Conservation (phyloP, 2,888 invertebrate species). For the Drosophila lutescens region DNA sequence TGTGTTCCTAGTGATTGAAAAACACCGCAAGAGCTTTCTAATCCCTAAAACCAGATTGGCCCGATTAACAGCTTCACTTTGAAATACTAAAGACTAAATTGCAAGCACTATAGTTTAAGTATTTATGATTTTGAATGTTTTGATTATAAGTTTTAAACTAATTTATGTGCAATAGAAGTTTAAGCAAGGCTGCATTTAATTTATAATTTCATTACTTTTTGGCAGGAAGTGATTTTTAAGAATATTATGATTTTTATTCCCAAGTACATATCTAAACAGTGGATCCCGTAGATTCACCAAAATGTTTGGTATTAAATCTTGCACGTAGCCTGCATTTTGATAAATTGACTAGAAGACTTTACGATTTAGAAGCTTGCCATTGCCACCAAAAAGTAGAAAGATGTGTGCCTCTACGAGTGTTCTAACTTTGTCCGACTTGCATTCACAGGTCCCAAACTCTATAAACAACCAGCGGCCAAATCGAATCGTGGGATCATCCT, state of each 20-base stretch:
- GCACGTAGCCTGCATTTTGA: constrained; percentile 57
- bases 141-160: constrained; percentile 13
- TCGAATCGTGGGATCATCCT: constrained; percentile 98
- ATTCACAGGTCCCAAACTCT: constrained; percentile 93
- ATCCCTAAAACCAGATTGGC: constrained; percentile 38
- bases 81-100: constrained; percentile 20
- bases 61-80: constrained; percentile 50
- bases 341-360: constrained; percentile 7
- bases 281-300: constrained; percentile 20
- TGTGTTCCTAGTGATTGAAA: constrained; percentile 37
- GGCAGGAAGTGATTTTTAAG: background rate
- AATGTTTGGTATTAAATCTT: constrained; percentile 18
- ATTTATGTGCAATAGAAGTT: constrained; percentile 4
- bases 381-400: constrained; percentile 25
- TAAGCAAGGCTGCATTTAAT: constrained; percentile 8
- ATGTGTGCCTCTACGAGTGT: no score
- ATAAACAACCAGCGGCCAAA: constrained; percentile 98
- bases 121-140: constrained; percentile 25
- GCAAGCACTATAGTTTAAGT: constrained; percentile 42
- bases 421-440: background rate
- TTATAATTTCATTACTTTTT: background rate
- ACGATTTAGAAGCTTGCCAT: constrained; percentile 55
- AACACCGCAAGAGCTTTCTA: constrained; percentile 27
- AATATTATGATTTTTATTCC: background rate
- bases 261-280: constrained; percentile 13